A percentile compares a stretch with the other conserved stretches of the same genome.
Conservation (phyloP, 2,797 vertebrate species). For the Leuciscus waleckii region DNA sequence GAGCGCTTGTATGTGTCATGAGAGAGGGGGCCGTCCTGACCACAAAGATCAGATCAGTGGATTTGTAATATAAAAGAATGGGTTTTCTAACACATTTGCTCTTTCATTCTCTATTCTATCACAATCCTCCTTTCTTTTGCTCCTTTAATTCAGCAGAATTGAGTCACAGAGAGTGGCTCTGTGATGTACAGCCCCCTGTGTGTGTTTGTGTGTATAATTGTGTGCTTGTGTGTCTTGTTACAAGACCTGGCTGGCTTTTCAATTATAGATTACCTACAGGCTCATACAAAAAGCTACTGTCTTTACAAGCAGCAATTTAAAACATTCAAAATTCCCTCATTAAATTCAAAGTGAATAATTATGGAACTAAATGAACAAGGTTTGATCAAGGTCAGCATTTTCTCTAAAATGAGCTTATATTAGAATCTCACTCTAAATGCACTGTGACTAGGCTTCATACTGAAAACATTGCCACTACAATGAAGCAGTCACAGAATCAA, state of each 20-base stretch:
- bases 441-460: background rate
- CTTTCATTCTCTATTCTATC: slow-evolving; percentile 10
- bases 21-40: slow-evolving; percentile 12
- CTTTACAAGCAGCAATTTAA: slow-evolving; percentile 23
- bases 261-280: slow-evolving; percentile 60
- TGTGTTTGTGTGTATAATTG: slow-evolving; percentile 45
- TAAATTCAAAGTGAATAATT: background rate
- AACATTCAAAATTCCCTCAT: background rate
- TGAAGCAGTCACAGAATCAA: background rate
- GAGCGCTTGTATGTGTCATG: slow-evolving; percentile 20
- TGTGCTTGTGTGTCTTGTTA: slow-evolving; percentile 56
- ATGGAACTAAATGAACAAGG: background rate
- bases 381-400: background rate
- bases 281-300: slow-evolving; percentile 46
- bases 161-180: background rate
- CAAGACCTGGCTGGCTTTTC: slow-evolving; percentile 54
- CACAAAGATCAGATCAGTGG: slow-evolving; percentile 41
- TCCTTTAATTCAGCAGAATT: slow-evolving; percentile 18
- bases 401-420: background rate
- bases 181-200: slow-evolving; percentile 39
- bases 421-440: background rate
- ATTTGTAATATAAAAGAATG: slow-evolving; percentile 44
- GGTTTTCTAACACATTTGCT: slow-evolving; percentile 27
- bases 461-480: background rate
- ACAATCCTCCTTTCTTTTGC: slow-evolving; percentile 31